These are phyloP conservation scores for Teleiodes luculella DNA, from an alignment of 2,888 invertebrate species.

Conservation along the genomic window DNA sequence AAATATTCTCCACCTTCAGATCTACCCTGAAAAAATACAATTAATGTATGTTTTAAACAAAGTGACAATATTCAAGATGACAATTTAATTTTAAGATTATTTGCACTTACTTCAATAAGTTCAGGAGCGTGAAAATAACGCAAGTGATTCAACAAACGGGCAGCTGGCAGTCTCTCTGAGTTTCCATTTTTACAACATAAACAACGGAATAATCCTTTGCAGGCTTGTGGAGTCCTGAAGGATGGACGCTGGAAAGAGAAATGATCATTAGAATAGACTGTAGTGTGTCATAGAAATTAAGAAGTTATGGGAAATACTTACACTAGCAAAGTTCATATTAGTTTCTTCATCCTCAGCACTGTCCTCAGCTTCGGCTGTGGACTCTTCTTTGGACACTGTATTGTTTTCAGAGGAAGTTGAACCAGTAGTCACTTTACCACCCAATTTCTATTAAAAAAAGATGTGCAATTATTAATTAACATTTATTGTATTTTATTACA, in stretches of 20 bases:
- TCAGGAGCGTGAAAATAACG: slow-evolving; percentile 66
- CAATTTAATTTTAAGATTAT: too few relatives aligned
- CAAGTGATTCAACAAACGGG: slow-evolving; percentile 72
- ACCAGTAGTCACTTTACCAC: slow-evolving; percentile 57
- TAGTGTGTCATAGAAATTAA: too few relatives aligned
- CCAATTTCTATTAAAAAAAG: slow-evolving; percentile 51
- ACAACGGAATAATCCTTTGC: slow-evolving; percentile 74
- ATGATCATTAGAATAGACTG: background rate
- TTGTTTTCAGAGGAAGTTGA: slow-evolving; percentile 43
- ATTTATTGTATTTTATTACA: too few relatives aligned
- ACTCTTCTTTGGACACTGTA: slow-evolving; percentile 41
- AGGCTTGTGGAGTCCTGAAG: slow-evolving; percentile 47
- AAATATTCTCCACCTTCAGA: slow-evolving; percentile 67
- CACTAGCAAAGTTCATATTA: slow-evolving; percentile 43
- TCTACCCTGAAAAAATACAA: slow-evolving; percentile 46
- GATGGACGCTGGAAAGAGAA: slow-evolving; percentile 37
- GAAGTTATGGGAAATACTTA: slow-evolving; percentile 31
- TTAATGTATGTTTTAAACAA: background rate
- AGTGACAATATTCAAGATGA: background rate
- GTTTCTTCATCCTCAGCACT: slow-evolving; percentile 45
- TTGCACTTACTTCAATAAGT: slow-evolving; percentile 63
- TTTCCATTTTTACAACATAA: slow-evolving; percentile 66
- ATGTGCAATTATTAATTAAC: too few relatives aligned
- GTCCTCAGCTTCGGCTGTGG: slow-evolving; percentile 43
- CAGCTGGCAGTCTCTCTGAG: slow-evolving; percentile 53